Evolutionary conservation across 2,888 invertebrate genomes (phyloP), one percentile per base, ranked within the genome.

Genomic region (Pollenia angustigena): DNA sequence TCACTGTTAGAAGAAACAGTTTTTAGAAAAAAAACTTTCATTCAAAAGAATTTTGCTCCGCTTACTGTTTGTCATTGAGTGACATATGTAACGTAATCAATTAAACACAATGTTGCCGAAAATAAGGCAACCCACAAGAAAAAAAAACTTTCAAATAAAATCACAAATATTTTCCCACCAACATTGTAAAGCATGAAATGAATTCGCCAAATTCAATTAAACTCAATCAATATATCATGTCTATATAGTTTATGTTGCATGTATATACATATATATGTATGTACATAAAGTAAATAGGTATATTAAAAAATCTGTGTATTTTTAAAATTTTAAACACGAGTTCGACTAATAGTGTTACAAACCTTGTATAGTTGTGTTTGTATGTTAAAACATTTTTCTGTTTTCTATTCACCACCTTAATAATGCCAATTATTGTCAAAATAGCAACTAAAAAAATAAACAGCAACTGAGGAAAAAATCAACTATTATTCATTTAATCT

Each of bases 341-440:
- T 75, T 69, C 14, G 4, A 40, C 60, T 76, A 69, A 69, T 40
- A 52, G 23, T 64, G 14, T 42, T 60, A 46, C 50, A 58, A 68
- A 16, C 4, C 10, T 32, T 32, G 32, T 32, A 32, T 32, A 42
- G 46, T 23, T 40, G 60, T 56, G 48, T 79, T 40, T 85, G 79
- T 66, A 72, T 76, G 60, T 72, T 66, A 52, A 52, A 76, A 82
- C 66, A 69, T 12, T 82, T 75, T 83, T 52, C 42, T 44, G 62
- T 71, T 60, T 69, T 46, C 60, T 76, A 52, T 66, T 8, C 69
- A 52, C 72, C 83, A 76, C 76, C 83, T 82, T 74, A 82, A 86
- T 82, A 79, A 79, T 75, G 85, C 79, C 85, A 86, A 82, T 86
- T 86, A 86, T 82, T 86, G 85, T 79, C 72, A 82, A 80, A 86